Evolutionary conservation across 2,888 invertebrate species (phyloP).

Genomic region (Caenorhabditis sp.): DNA sequence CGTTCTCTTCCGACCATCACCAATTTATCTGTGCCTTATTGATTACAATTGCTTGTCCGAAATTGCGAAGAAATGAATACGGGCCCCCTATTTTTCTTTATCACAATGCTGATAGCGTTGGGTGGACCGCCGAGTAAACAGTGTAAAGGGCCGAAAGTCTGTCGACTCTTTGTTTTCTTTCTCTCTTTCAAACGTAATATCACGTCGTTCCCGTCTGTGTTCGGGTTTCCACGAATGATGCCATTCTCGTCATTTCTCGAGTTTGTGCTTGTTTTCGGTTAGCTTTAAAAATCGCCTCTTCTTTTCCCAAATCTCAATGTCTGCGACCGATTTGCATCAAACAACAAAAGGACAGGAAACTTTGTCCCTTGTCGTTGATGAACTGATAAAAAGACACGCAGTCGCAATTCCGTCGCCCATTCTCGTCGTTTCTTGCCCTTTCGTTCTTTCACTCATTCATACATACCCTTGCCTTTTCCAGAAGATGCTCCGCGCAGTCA

Average conservation of each 20-base stretch:
- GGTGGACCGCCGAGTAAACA: not conserved
- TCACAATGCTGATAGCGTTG: constrained; percentile 14
- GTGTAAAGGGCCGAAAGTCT: constrained; percentile 1
- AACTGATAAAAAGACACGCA: constrained; percentile 12
- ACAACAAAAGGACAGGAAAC: not conserved
- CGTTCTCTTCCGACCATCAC: constrained; percentile 8
- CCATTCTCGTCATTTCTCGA: not conserved
- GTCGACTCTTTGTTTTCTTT: not conserved
- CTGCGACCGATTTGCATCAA: no score
- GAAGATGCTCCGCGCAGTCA: constrained; percentile 59
- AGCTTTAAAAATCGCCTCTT: not conserved
- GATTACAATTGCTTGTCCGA: not conserved
- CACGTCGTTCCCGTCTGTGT: not conserved
- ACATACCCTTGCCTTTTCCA: constrained; percentile 4
- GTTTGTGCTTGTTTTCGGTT: not conserved
- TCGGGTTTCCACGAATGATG: not conserved
- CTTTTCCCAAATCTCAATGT: no score
- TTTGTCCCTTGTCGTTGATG: not conserved
- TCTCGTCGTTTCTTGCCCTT: not conserved
- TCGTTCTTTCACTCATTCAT: not conserved
- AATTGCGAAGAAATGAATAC: not conserved
- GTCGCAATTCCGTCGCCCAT: not conserved
- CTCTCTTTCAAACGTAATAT: not conserved
- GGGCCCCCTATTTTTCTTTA: not conserved
- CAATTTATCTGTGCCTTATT: constrained; percentile 12